phyloP scores from a whole-genome alignment of 2,113 vertebrate species.

The Columba janthina region DNA sequence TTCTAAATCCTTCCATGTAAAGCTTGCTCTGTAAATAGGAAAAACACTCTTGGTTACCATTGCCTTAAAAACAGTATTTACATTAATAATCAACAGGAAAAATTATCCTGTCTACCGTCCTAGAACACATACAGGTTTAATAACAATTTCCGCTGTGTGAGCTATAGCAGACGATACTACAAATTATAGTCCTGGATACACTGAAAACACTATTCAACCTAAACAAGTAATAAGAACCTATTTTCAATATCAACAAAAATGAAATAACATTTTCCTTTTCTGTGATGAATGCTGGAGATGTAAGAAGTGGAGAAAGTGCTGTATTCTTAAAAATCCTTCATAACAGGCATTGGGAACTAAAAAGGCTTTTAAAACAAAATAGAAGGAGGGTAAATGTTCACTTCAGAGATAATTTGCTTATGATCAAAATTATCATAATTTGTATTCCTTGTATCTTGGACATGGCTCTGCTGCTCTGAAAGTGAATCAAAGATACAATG shows the following conservation, averaged over 20 bases:
- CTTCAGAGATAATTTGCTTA: background rate
- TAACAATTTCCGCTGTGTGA: background rate
- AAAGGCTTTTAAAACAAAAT: background rate
- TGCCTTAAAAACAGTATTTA: conserved; percentile 52
- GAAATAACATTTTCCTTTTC: conserved; percentile 28
- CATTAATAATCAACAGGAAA: conserved; percentile 49
- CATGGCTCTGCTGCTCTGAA: background rate
- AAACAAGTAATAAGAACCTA: background rate
- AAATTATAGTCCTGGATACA: background rate
- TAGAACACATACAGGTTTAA: background rate
- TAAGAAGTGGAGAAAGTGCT: background rate
- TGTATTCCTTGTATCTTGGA: background rate
- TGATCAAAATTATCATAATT: background rate
- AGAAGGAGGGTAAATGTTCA: background rate
- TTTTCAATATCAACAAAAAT: background rate
- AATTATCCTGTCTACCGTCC: background rate
- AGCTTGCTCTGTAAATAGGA: conserved; percentile 91
- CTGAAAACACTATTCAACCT: background rate
- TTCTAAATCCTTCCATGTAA: conserved; percentile 99
- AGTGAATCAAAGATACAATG: background rate
- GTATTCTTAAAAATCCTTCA: background rate
- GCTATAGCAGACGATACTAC: background rate
- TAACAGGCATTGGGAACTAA: background rate
- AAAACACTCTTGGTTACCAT: conserved; percentile 62
- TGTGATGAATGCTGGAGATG: background rate